Evolutionary conservation across 2,113 vertebrate species (phyloP), one percentile per base, ranked within the genome.

Genomic region (Chloropsis cyanopogon): DNA sequence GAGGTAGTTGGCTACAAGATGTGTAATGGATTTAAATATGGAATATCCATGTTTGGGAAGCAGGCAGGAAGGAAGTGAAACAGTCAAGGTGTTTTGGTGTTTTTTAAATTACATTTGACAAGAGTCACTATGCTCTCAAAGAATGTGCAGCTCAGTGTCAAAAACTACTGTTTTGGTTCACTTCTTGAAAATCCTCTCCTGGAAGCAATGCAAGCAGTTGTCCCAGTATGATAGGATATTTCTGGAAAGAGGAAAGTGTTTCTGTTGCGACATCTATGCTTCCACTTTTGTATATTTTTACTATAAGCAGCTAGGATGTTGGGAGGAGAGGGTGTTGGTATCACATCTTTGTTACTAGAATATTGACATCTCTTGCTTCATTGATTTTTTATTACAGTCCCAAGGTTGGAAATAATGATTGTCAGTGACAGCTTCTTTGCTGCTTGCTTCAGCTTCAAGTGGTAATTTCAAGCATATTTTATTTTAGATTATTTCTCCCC

Each of bases 351-450:
- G 97, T 97, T 97, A 97, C 97, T 97, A 97, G 97, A 98, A 97
- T 98, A 98, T 97, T 97, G 97, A 98, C 98, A 97, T 98, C 97
- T 93, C 95, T 97, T 98, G 98, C 97, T 98, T 98, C 98, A 95
- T 98, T 99, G 98, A 98, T 98, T 99, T 98, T 99, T 98, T 98
- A 98, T 99, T 99, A 99, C 98, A 98, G 97, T 97, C 95, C 92
- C 16, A 96, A 98, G 98, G 98, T 98, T 94, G 90, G 89, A 97
- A 96, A 97, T 97, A 97, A 98, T 95, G 97, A 98, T 96, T 97
- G 95, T 97, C 98, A 97, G 60, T 82, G 91, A 97, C 96, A 97
- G 95, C 95, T 98, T 90, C 79, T 98, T 97, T 97, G 97, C 95
- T 97, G 95, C 98, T 98, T 97, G 96, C 97, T 97, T 95, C 92